Evolutionary conservation across 2,888 invertebrate genomes (phyloP), one percentile per base, ranked within the genome.

Genomic region (Notodonta dromedarius): DNA sequence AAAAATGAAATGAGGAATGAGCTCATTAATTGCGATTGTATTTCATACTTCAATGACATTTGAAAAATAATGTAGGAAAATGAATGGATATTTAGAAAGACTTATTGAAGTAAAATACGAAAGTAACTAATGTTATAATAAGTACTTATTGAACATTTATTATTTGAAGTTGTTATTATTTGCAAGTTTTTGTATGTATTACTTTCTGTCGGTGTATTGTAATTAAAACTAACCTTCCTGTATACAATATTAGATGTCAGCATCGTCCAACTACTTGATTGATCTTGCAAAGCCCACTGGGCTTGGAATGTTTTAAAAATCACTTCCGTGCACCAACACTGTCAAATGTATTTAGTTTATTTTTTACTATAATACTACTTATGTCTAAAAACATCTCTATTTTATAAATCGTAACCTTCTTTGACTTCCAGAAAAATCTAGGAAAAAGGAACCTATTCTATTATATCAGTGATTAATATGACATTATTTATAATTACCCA

Each of bases 41-140:
- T 90, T 92, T 90, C 91, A 91, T 89, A 91, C 90, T 93, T 92
- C 91, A 91, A 88, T 89, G 90, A 90, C 90, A 91, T 91, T 92
- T 89, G 90, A 87, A 86, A 89, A 86, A 87, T 91, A 91, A 88
- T 81, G 91, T 93, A 93, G 93, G 90, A 82, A 90, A 90, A 88
- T 89, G 90, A 90, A 92, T 90, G 91, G 91, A 92, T 91, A 93
- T 91, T 93, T 93, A 93, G 93, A 93, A 93, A 93, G 93, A 93
- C 93, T 93, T 93, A 93, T 92, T 93, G 93, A 90, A 90, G 87
- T 89, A 86, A 91, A 91, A 89, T 92, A 93, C 91, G 91, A 91
- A 87, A 80, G 86, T 91, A 93, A 92, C 89, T 91, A 90, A 91
- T 87, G 88, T 90, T 92, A 87, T 89, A 83, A 84, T 92, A 93